Conservation (phyloP, 2,888 invertebrate genomes). For the Ophioninae sp. region DNA sequence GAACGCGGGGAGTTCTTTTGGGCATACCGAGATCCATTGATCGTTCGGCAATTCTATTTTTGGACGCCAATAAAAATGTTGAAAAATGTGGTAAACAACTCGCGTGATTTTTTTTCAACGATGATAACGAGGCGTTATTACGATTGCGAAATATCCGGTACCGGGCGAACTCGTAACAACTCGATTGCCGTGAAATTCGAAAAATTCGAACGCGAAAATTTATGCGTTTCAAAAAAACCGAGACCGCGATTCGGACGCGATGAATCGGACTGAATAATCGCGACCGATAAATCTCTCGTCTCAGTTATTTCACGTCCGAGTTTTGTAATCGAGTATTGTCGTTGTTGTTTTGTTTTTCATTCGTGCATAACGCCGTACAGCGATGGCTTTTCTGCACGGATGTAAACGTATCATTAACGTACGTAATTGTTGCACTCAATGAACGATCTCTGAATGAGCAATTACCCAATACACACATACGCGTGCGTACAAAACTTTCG, state of each 20-base stretch:
- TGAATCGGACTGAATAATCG: constrained; percentile 3
- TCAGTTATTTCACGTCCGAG: background rate
- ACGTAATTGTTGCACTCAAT: constrained; percentile 6
- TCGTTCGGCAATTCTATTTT: too few relatives aligned
- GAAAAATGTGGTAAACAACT: too few relatives aligned
- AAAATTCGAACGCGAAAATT: background rate
- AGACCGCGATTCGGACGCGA: background rate
- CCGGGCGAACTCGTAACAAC: too few relatives aligned
- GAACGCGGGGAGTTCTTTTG: background rate
- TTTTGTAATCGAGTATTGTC: constrained; percentile 1
- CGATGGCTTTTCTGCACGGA: background rate
- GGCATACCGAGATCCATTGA: background rate
- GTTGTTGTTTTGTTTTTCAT: background rate
- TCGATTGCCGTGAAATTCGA: too few relatives aligned
- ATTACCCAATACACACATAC: constrained; percentile 25
- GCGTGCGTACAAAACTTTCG: constrained; percentile 27
- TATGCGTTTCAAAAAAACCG: background rate
- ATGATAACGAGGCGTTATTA: too few relatives aligned
- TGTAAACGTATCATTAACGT: constrained; percentile 2
- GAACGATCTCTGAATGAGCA: constrained; percentile 31
- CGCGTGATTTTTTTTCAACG: too few relatives aligned
- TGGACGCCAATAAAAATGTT: too few relatives aligned
- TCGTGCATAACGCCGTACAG: background rate
- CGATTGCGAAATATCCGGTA: too few relatives aligned
- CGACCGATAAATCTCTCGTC: background rate